phyloP scores from a whole-genome alignment of 2,113 vertebrate genomes.

The Myocastor coypus region DNA sequence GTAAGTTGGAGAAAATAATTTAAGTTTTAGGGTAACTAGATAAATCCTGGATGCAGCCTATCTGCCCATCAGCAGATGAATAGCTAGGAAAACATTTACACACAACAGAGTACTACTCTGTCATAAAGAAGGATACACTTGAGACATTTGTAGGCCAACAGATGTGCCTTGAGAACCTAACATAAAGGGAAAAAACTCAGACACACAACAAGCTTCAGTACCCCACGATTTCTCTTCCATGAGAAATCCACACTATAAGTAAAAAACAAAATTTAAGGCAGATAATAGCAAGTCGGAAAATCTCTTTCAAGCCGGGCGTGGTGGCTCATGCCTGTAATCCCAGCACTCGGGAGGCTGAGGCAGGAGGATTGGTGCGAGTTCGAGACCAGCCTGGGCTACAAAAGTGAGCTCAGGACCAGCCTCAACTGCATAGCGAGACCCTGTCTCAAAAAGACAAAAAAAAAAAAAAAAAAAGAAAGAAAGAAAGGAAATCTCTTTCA shows the following conservation, averaged over 20 bases:
- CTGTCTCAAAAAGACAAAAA: too few relatives aligned
- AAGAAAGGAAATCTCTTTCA: not conserved
- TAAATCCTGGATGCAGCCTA: not conserved
- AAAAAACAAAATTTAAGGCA: not conserved
- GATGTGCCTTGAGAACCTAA: not conserved
- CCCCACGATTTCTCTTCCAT: not conserved
- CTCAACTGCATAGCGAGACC: too few relatives aligned
- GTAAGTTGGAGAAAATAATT: not conserved
- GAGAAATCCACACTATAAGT: not conserved
- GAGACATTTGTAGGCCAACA: not conserved
- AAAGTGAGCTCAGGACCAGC: too few relatives aligned
- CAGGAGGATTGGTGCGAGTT: too few relatives aligned
- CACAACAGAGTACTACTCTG: not conserved
- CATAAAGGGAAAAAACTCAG: not conserved
- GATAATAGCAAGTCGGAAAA: not conserved
- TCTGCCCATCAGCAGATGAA: not conserved
- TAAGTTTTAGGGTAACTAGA: not conserved
- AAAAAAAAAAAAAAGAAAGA: too few relatives aligned
- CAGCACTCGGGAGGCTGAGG: too few relatives aligned
- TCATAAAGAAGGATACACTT: not conserved
- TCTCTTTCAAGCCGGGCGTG: not conserved
- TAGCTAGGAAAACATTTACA: not conserved
- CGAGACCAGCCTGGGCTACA: too few relatives aligned
- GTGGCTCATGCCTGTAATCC: too few relatives aligned
- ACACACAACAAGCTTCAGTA: not conserved